Percentiles rank a stretch among this genome's conserved stretches.
These are phyloP conservation scores for Aquatica leii DNA, from an alignment of 2,888 invertebrate species.

Conservation along the genomic window DNA sequence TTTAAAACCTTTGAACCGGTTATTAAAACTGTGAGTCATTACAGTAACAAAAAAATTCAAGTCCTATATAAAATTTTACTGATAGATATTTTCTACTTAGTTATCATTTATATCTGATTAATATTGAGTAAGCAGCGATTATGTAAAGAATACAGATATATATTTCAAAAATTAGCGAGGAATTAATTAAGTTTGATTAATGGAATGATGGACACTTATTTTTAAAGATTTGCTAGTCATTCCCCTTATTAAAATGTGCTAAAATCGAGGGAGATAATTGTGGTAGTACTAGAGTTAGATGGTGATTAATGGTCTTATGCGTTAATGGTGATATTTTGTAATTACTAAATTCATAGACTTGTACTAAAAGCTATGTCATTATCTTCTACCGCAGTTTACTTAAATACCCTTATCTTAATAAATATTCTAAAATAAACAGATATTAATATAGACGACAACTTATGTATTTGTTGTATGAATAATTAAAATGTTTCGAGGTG, in stretches of 20 bases:
- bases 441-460: conserved; percentile 12
- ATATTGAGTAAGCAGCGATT: no score
- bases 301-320: conserved; percentile 35
- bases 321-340: conserved; percentile 36
- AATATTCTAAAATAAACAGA: conserved; percentile 21
- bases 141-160: no score
- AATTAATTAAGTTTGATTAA: conserved; percentile 38
- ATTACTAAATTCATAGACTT: conserved; percentile 32
- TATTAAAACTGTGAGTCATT: no score
- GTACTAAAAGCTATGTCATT: conserved; percentile 30
- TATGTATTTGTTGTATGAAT: conserved; percentile 7
- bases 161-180: no score
- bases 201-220: conserved; percentile 39
- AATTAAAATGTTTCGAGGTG: background rate
- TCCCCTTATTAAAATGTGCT: conserved; percentile 45
- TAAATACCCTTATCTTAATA: conserved; percentile 29
- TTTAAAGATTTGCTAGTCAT: conserved; percentile 42
- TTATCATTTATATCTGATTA: no score
- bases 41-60: no score
- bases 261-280: conserved; percentile 38
- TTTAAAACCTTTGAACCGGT: no score
- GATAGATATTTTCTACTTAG: no score
- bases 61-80: no score
- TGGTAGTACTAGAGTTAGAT: conserved; percentile 33
- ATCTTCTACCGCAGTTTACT: conserved; percentile 31